Conservation (phyloP, 2,797 vertebrate species). For the Erpetoichthys calabaricus region DNA sequence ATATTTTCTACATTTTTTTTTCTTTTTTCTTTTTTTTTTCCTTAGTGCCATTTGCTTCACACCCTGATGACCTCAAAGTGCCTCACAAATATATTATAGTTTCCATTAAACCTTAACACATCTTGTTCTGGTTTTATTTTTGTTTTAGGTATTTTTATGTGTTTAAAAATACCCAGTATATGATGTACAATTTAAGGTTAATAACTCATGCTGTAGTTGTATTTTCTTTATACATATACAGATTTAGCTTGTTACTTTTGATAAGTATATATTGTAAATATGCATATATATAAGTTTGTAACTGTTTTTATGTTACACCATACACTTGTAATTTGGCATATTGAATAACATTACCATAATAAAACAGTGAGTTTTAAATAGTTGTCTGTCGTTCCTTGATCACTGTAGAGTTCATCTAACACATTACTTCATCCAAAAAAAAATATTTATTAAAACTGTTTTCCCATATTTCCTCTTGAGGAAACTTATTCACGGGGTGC, state of each 20-base stretch:
- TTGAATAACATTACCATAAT: conserved; percentile 81
- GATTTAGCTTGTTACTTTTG: conserved; percentile 77
- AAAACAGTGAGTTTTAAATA: conserved; percentile 76
- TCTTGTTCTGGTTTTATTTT: conserved; percentile 59
- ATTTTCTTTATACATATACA: conserved; percentile 67
- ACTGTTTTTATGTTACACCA: conserved; percentile 84
- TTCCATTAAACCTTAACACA: conserved; percentile 67
- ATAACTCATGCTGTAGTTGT: conserved; percentile 74
- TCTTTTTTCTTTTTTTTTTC: conserved; percentile 44
- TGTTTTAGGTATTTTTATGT: conserved; percentile 52
- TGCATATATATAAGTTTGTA: conserved; percentile 81
- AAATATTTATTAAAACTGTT: too few species aligned
- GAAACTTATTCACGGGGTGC: too few species aligned
- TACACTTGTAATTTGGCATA: conserved; percentile 84
- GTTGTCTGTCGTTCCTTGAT: conserved; percentile 14
- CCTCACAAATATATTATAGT: conserved; percentile 76
- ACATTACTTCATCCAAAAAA: too few species aligned
- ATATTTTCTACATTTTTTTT: conserved; percentile 36
- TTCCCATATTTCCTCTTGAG: too few species aligned
- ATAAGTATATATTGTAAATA: conserved; percentile 93
- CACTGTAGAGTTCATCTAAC: too few species aligned
- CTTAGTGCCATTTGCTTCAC: conserved; percentile 66
- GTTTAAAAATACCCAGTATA: conserved; percentile 65
- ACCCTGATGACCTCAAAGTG: conserved; percentile 79
- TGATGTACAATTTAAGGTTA: conserved; percentile 77